Evolutionary conservation across 2,113 vertebrate genomes (phyloP).

Genomic region (Rhodinocichla rosea): DNA sequence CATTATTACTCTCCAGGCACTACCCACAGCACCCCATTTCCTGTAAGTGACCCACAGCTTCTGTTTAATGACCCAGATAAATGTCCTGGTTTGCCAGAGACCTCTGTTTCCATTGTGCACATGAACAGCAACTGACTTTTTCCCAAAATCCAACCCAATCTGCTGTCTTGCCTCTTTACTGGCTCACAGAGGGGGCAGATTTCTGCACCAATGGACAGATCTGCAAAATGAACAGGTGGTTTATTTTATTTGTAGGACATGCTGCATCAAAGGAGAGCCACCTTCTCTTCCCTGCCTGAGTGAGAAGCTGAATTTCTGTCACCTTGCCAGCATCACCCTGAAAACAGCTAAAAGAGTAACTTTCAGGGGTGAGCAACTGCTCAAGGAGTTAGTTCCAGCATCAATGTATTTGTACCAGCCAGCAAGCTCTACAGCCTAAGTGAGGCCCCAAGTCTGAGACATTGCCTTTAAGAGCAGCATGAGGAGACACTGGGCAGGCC

Average conservation of each 20-base stretch:
- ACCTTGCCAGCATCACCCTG: not conserved
- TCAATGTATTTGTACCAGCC: not conserved
- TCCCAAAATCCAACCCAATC: not conserved
- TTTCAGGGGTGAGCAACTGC: not conserved
- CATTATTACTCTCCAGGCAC: not conserved
- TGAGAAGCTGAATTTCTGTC: not conserved
- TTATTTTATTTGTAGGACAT: not conserved
- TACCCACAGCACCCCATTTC: not conserved
- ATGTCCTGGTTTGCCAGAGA: not conserved
- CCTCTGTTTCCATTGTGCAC: accelerated
- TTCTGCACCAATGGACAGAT: not conserved
- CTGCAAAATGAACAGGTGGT: not conserved
- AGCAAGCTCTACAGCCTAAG: not conserved
- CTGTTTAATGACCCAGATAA: not conserved
- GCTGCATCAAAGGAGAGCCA: accelerated
- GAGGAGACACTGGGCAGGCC: not conserved
- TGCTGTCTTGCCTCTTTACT: not conserved
- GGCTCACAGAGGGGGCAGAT: too few relatives aligned
- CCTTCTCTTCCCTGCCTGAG: not conserved
- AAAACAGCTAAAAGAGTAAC: not conserved
- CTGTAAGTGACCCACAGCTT: not conserved
- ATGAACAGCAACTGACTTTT: not conserved
- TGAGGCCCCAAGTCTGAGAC: not conserved
- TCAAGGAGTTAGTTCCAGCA: not conserved
- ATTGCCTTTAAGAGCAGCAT: not conserved